Evolutionary conservation across 2,113 vertebrate species (phyloP), one percentile per base, ranked within the genome.

Genomic region (Nansenia antarctica): DNA sequence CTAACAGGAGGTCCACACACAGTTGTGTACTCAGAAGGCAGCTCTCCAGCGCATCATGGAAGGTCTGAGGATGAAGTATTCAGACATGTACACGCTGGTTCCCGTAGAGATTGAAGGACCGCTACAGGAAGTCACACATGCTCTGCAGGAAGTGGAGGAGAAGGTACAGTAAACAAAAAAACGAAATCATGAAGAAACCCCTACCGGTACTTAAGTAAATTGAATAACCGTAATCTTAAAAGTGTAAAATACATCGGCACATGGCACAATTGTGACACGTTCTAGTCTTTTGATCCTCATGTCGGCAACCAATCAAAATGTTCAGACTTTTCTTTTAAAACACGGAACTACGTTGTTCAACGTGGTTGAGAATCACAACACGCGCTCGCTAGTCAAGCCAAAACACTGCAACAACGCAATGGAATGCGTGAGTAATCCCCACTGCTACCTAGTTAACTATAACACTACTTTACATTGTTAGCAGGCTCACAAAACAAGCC

Each of bases 31-130:
- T 83, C 94, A 94, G 79, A 95, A 93, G 70, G 87, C 92, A 53
- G 78, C 89, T 74, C 84, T 95, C 52, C 89, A 93, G 67, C 74
- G 82, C 67, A 86, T 94, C 69, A 93, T 92, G 91, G 93, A 97
- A 70, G 85, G 86, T 27, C 82, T 98, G 55, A 90, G 73, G 52
- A 92, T 90, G 79, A 95, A 93, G 74, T 96, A 96, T 81, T 90
- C 91, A 0, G 94, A 95, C 62, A 87, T 89, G 83, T 83, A 93
- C 63, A 77, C 82, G 2, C 73, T 83, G 70, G 89, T 96, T 14
- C 95, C 96, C 0, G 72, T 84, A 14, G 96, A 98, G 71, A 85
- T 98, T 0, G 88, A 91, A 6, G 70, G 73, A 0, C 91, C 87
- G 54, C 5, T 93, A 70, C 90, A 95, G 78, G 94, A 94, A 54